Evolutionary conservation across 2,888 invertebrate species (phyloP), one percentile per base, ranked within the genome.

Genomic region (Andricus curvator): DNA sequence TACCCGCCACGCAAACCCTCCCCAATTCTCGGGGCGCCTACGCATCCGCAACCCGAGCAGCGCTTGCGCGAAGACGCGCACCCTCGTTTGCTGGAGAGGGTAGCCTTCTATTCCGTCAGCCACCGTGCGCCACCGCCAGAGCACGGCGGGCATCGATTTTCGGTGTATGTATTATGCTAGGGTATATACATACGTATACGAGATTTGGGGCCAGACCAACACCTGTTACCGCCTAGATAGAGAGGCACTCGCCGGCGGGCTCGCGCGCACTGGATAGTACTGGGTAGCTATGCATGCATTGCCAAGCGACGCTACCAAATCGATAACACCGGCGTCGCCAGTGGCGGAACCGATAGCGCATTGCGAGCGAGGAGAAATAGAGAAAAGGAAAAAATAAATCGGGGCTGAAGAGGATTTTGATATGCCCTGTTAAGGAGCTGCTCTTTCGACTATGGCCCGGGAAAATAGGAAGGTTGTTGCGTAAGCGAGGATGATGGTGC

Each of bases 181-280:
- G 41, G 37, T 67, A n/a, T n/a, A 56, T 74, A 74, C 56, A 74
- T 51, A 74, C 74, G n/a, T 25, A 68, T 37, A 44, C 83, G 88
- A 83, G 81, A 86, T 88, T 88, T 88, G 85, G 84, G 86, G 81
- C 85, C 86, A 88, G 89, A 91, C 90, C 90, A 91, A 91, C 91
- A 91, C 91, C 91, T 91, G 91, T 91, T 91, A 92, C 91, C 91
- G 90, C 89, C 84, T 86, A 79, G 83, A 81, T 80, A 80, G 84
- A 83, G 82, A 33, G 74, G 33, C 17, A 51, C 70, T 56, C 70
- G 70, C 70, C 70, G 77, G 77, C 83, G 81, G 80, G 83, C 84
- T 81, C 85, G 84, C 85, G 65, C 70, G 51, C 70, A 56, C 8
- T 20, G 70, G 51, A 37, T 67, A n/a, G 41, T n/a, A 74, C 4